A percentile compares a stretch with the other conserved stretches of the same genome.
Conservation (phyloP, 2,113 vertebrate species). For the Cinclus mexicanus region DNA sequence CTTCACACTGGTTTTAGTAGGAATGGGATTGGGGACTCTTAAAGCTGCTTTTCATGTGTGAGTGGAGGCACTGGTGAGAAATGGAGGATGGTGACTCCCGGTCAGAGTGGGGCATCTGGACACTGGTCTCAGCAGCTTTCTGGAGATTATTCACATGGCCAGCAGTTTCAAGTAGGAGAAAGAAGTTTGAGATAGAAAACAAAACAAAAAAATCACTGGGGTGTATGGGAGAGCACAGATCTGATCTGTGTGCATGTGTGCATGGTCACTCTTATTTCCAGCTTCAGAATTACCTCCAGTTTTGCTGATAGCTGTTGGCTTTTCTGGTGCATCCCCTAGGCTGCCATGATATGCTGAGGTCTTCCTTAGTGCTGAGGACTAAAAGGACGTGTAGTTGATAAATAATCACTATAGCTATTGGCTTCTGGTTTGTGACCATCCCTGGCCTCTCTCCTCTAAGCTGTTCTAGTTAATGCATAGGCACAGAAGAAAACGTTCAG, state of each 20-base stretch:
- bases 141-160: background rate
- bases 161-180: background rate
- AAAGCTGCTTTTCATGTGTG: background rate
- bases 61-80: background rate
- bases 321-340: background rate
- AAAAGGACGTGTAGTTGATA: background rate
- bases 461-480: background rate
- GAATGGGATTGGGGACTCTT: background rate
- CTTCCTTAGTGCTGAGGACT: background rate
- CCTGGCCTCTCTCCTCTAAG: background rate
- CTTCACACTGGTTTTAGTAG: background rate
- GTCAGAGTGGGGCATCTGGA: background rate
- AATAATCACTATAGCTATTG: background rate
- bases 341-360: background rate
- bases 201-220: background rate
- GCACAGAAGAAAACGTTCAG: background rate
- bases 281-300: background rate
- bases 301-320: background rate
- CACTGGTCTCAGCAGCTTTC: background rate
- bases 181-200: too few species aligned
- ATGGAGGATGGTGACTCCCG: background rate
- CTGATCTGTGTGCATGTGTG: background rate
- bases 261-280: background rate
- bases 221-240: background rate
- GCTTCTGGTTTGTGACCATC: background rate